Evolutionary conservation across 2,888 invertebrate genomes (phyloP).

Genomic region (Iphiclides podalirius): DNA sequence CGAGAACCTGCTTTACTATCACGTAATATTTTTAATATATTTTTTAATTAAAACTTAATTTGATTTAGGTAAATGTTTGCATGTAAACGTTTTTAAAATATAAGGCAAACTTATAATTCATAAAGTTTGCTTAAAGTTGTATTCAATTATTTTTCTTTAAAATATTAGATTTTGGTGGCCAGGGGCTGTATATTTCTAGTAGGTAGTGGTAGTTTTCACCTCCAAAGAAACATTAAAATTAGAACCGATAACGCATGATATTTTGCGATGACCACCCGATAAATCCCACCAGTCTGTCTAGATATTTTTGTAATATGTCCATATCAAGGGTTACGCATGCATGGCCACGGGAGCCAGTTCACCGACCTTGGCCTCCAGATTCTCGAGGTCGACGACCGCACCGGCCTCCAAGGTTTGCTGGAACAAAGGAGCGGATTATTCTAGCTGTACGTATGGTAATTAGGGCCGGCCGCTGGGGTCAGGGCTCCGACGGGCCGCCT

Average conservation of each 20-base stretch:
- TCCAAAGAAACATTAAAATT: too few relatives aligned
- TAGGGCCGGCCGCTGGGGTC: background rate
- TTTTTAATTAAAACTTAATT: too few relatives aligned
- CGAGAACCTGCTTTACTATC: background rate
- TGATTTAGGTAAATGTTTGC: too few relatives aligned
- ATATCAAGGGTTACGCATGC: constrained; percentile 20
- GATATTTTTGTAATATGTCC: constrained; percentile 4
- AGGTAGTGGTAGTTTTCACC: too few relatives aligned
- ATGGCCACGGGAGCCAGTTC: constrained; percentile 25
- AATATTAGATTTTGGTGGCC: too few relatives aligned
- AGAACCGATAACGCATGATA: too few relatives aligned
- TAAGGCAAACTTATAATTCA: too few relatives aligned
- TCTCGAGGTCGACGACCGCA: constrained; percentile 86
- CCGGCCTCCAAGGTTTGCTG: constrained; percentile 75
- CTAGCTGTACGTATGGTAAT: constrained; percentile 10
- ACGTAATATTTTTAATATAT: background rate
- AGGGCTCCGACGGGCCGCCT: background rate
- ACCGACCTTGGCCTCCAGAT: constrained; percentile 88
- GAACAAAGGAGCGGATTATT: constrained; percentile 47
- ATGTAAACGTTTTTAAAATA: too few relatives aligned
- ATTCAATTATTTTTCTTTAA: too few relatives aligned
- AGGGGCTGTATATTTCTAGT: too few relatives aligned
- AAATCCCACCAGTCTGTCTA: background rate
- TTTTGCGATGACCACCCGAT: too few relatives aligned
- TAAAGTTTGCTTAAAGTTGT: too few relatives aligned